Conservation (phyloP, 2,113 vertebrate species). For the Typhlomys cinereus region DNA sequence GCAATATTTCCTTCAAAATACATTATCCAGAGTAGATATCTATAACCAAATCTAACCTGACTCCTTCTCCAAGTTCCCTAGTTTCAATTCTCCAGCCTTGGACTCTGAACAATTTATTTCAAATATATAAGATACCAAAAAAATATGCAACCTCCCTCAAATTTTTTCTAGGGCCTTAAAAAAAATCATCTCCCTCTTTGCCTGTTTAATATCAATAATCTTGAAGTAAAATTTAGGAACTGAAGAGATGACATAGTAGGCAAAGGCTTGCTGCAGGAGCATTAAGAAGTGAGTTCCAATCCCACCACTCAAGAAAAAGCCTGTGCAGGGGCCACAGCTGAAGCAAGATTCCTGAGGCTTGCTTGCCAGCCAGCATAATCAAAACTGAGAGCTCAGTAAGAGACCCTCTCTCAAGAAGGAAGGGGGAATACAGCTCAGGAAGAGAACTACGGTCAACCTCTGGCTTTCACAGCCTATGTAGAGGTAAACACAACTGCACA, state of each 20-base stretch:
- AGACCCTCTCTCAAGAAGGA: neutral
- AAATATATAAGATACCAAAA: conserved; percentile 17
- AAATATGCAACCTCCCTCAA: neutral
- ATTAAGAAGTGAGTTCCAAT: neutral
- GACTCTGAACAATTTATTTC: conserved; percentile 15
- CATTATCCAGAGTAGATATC: neutral
- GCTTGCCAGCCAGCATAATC: neutral
- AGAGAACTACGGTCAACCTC: no score
- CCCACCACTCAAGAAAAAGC: neutral
- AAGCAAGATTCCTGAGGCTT: neutral
- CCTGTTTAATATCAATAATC: neutral
- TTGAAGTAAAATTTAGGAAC: neutral
- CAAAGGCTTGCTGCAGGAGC: neutral
- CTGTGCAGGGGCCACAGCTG: neutral
- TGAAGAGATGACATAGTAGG: neutral
- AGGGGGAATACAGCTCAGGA: no score
- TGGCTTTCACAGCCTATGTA: no score
- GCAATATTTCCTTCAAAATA: conserved; percentile 54
- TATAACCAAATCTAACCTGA: conserved; percentile 31
- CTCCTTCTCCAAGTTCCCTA: conserved; percentile 29
- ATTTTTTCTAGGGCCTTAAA: conserved; percentile 42
- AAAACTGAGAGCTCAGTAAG: neutral
- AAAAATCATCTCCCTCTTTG: conserved; percentile 39
- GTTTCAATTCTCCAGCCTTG: conserved; percentile 28
- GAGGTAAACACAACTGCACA: no score